These are phyloP conservation scores for Centropus bengalensis DNA, from an alignment of 2,113 vertebrate species.

Conservation along the genomic window DNA sequence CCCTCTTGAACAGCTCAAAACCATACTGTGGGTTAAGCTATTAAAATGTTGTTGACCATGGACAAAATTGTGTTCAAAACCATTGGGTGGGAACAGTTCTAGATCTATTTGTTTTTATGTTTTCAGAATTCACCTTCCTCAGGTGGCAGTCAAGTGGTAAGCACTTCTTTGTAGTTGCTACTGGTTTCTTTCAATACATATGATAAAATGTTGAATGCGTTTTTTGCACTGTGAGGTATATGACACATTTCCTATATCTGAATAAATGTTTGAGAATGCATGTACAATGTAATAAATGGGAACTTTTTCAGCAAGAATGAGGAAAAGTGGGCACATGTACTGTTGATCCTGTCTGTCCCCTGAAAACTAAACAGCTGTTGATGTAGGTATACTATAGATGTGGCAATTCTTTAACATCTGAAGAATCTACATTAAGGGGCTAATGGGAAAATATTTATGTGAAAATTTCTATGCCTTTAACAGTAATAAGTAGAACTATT, in stretches of 20 bases:
- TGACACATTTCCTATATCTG: not conserved
- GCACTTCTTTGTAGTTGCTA: not conserved
- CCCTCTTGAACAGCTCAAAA: not conserved
- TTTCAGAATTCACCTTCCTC: slow-evolving; percentile 42
- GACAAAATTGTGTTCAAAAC: not conserved
- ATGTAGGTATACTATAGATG: not conserved
- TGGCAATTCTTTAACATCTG: not conserved
- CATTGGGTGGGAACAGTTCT: not conserved
- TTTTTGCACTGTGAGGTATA: not conserved
- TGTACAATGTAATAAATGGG: not conserved
- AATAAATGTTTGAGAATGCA: not conserved
- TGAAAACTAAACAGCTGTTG: not conserved
- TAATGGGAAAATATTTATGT: not conserved
- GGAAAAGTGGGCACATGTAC: not conserved
- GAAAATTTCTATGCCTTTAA: not conserved
- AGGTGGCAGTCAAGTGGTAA: slow-evolving; percentile 52
- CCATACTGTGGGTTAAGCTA: not conserved
- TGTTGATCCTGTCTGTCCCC: not conserved
- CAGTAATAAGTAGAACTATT: not conserved
- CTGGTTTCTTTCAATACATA: not conserved
- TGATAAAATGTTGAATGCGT: not conserved
- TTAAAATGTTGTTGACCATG: not conserved
- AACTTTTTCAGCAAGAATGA: not conserved
- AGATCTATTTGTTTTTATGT: not conserved
- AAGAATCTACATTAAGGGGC: not conserved